Evolutionary conservation across 2,888 invertebrate species (phyloP).

Genomic region (Sphaerophoria rueppellii): DNA sequence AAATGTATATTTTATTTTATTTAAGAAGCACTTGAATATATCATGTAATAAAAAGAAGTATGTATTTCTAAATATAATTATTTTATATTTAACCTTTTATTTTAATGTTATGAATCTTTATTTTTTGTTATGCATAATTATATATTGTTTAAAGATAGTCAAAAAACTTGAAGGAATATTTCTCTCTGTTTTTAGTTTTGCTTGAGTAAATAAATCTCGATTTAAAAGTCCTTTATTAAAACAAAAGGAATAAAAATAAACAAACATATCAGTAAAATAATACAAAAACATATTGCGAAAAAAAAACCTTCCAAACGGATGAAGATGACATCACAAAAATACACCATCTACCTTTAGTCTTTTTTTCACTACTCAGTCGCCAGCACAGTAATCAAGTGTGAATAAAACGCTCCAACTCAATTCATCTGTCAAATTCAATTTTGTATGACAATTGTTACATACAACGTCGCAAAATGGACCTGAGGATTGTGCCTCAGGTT

Average conservation of each 20-base stretch:
- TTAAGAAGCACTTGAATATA: slow-evolving; percentile 83
- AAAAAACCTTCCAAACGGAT: too few relatives aligned
- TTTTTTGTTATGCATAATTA: slow-evolving; percentile 53
- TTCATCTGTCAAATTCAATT: too few relatives aligned
- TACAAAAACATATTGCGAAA: not conserved
- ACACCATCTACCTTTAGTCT: too few relatives aligned
- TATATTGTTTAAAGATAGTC: slow-evolving; percentile 52
- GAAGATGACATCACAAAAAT: too few relatives aligned
- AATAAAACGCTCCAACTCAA: too few relatives aligned
- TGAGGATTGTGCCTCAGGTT: too few relatives aligned
- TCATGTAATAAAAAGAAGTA: slow-evolving; percentile 80
- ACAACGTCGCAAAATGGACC: too few relatives aligned
- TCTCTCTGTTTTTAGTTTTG: slow-evolving; percentile 17
- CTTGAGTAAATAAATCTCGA: slow-evolving; percentile 23
- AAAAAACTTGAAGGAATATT: slow-evolving; percentile 33
- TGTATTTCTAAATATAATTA: slow-evolving; percentile 74
- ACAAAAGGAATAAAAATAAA: not conserved
- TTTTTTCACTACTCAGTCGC: too few relatives aligned
- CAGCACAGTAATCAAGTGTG: too few relatives aligned
- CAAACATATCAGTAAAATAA: not conserved
- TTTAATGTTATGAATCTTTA: slow-evolving; percentile 64
- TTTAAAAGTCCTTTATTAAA: not conserved
- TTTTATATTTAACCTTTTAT: slow-evolving; percentile 67
- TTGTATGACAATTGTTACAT: too few relatives aligned
- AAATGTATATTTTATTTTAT: slow-evolving; percentile 79